phyloP scores from a whole-genome alignment of 2,888 invertebrate species.

The Agapetus fuscipes region DNA sequence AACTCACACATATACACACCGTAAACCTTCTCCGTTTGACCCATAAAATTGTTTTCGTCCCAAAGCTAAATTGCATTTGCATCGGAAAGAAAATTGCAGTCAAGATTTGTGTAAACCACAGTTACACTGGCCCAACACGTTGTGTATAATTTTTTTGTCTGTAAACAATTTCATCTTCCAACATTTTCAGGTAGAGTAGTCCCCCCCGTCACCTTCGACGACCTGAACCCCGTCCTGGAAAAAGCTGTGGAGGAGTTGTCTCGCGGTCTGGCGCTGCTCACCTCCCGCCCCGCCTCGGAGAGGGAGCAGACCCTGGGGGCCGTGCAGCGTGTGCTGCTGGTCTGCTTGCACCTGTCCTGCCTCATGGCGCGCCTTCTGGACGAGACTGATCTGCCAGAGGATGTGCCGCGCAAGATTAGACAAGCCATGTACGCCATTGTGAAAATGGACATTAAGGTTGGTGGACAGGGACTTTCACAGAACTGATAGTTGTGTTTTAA shows the following conservation, averaged over 20 bases:
- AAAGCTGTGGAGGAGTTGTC: constrained; percentile 73
- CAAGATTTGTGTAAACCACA: too few species aligned
- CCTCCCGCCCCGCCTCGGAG: constrained; percentile 52
- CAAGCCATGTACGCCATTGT: constrained; percentile 69
- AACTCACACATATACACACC: too few species aligned
- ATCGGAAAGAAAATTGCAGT: too few species aligned
- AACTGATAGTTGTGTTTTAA: not conserved
- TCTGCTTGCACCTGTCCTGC: constrained; percentile 75
- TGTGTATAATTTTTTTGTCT: too few species aligned
- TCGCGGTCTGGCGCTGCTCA: constrained; percentile 51
- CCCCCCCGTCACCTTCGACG: constrained; percentile 71
- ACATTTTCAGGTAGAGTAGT: constrained; percentile 53
- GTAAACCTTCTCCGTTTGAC: too few species aligned
- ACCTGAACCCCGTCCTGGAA: constrained; percentile 72
- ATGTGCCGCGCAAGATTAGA: constrained; percentile 43
- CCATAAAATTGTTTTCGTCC: too few species aligned
- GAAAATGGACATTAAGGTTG: constrained; percentile 56
- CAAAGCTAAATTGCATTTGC: too few species aligned
- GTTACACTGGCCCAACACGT: too few species aligned
- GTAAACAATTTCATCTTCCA: too few species aligned
- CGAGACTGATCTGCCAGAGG: constrained; percentile 41
- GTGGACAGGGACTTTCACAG: too few species aligned
- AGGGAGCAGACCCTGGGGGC: constrained; percentile 60
- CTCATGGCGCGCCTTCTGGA: constrained; percentile 59
- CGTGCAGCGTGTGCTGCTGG: constrained; percentile 75